Base-by-base conservation (phyloP, 2,888 invertebrate genomes). In the Bimastos eiseni region DNA sequence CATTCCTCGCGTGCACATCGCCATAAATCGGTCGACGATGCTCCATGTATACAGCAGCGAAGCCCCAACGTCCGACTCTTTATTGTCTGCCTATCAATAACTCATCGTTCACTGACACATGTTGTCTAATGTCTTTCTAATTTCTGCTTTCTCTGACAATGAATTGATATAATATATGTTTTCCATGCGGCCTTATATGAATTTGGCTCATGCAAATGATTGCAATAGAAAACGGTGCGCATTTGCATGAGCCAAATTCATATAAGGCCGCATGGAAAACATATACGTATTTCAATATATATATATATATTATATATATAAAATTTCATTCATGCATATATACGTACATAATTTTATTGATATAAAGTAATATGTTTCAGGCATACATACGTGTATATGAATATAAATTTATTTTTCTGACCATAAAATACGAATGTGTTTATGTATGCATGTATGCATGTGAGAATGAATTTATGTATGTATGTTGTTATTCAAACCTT, bases 81-180 rank as follows among this genome's bases (percentile, higher is more conserved):
- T 30, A 70, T n/a, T 70, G n/a, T 70, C 70, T 5, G 70, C 30
- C 70, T 70, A 3, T 70, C 70, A 70, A 70, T 70, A 15, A 70
- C 30, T 70, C n/a, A 70, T 4, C 70, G 1, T n/a, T 11, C 30
- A 70, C 17, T n/a, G 49, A n/a, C 24, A n/a, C n/a, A n/a, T 15
- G 0, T 11, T 5, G 11, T 70, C n/a, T n/a, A 70, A 70, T 70
- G 8, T 70, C 19, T 70, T 6, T 24, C 49, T 49, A 49, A 49
- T 70, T 70, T 70, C 70, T n/a, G 70, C 70, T n/a, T 70, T 70
- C 70, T n/a, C 70, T n/a, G 70, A 70, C 70, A 70, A 70, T n/a
- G 8, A 70, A 70, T 49, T n/a, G 0, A 70, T 70, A 1, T n/a
- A 70, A 11, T 41, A 6, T 70, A n/a, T n/a, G 5, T 30, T n/a